Base-by-base conservation (phyloP, 2,888 invertebrate species). In the Drosophila lutescens region DNA sequence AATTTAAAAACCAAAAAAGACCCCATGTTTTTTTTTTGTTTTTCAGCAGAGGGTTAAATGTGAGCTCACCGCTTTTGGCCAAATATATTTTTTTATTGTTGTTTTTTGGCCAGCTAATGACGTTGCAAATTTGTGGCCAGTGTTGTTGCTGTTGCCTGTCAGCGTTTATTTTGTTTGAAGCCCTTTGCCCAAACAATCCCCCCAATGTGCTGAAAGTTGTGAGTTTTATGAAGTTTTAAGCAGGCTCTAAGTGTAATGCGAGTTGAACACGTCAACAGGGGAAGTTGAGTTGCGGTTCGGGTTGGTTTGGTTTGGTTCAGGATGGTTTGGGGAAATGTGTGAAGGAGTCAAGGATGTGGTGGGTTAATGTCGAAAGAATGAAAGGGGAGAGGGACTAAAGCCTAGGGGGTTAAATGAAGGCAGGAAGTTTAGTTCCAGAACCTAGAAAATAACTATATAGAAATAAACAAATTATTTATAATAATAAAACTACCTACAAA, bases 91-190 rank as follows among this genome's bases (percentile, higher is more conserved):
- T 32, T 17, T 46, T 32, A 65, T 78, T 57, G 58, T 32, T 60
- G 61, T 62, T 76, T 62, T 62, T 76, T 59, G 10, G 17, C 49
- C 44, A 36, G 65, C 86, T 86, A 80, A 80, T 86, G 86, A 80
- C 83, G 79, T 83, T 74, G 74, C 74, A 74, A 85, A 86, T 74
- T 86, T 82, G 74, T 26, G 70, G 79, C 49, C 60, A 47, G 36
- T 38, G 58, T 53, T 61, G 40, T 41, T 44, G 17, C 47, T 36
- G 44, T 50, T 53, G 56, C 41, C 74, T 44, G 66, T 72, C 40
- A 67, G 46, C 53, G 67, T 74, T 68, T 57, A 71, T 56, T 74
- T 55, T 51, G 55, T 55, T 71, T 63, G 44, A 51, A 55, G 74
- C 61, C 38, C 30, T 20, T n/a, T 8, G 6, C 13, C 36, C 53